phyloP scores from a whole-genome alignment of 1,140 invertebrate genomes.

The Drosophila teissieri region DNA sequence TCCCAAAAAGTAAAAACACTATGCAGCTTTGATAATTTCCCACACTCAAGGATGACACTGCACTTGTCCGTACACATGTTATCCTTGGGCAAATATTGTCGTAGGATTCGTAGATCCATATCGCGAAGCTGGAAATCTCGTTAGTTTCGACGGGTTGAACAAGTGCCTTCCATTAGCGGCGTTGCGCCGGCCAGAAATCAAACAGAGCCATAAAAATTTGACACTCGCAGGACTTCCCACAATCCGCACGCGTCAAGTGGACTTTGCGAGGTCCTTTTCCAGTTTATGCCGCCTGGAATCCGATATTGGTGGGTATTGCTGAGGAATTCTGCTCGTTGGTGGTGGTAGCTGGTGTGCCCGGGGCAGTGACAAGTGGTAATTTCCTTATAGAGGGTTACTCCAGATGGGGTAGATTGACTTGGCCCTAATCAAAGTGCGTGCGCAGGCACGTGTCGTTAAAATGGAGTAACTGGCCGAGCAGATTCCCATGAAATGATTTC shows the following conservation, averaged over 20 bases:
- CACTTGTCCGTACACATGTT: slow-evolving; percentile 25
- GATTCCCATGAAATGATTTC: slow-evolving; percentile 71
- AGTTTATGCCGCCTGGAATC: slow-evolving; percentile 47
- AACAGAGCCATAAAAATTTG: slow-evolving; percentile 83
- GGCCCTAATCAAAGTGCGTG: slow-evolving; percentile 74
- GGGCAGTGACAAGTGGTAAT: slow-evolving; percentile 29
- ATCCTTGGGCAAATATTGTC: slow-evolving; percentile 17
- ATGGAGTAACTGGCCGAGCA: slow-evolving; percentile 25
- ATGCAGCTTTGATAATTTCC: slow-evolving; percentile 4
- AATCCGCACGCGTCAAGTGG: slow-evolving; percentile 67
- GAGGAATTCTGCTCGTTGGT: slow-evolving; percentile 23
- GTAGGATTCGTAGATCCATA: slow-evolving; percentile 15
- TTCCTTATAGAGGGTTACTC: slow-evolving; percentile 17
- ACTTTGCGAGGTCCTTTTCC: not conserved
- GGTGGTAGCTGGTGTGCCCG: slow-evolving; percentile 22
- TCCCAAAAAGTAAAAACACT: not conserved
- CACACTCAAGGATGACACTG: slow-evolving; percentile 37
- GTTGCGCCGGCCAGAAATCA: slow-evolving; percentile 68
- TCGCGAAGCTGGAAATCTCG: slow-evolving; percentile 46
- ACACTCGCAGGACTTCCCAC: slow-evolving; percentile 71
- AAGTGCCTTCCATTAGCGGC: slow-evolving; percentile 79
- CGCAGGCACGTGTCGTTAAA: slow-evolving; percentile 66
- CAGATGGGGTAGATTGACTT: slow-evolving; percentile 32
- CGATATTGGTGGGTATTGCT: slow-evolving; percentile 65
- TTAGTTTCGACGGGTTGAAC: slow-evolving; percentile 64